Conservation (phyloP, 1,140 invertebrate species). For the Colletes latitarsis region DNA sequence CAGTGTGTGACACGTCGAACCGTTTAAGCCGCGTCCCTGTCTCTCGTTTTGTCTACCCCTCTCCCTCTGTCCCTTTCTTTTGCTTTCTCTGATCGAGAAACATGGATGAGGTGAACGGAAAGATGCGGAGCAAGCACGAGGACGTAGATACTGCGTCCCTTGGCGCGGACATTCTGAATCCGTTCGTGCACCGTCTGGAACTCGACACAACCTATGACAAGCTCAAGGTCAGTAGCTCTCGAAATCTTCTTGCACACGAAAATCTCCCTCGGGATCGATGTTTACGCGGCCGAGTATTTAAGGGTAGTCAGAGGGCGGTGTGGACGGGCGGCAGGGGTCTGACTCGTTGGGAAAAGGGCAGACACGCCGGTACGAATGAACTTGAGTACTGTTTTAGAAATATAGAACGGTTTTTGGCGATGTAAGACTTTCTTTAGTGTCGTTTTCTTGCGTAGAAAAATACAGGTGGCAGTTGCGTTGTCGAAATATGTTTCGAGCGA, state of each 20-base stretch:
- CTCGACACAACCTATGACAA: slow-evolving; percentile 92
- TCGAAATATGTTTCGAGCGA: no score
- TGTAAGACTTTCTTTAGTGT: background rate
- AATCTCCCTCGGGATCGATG: slow-evolving; percentile 48
- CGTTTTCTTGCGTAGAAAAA: background rate
- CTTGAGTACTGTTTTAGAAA: background rate
- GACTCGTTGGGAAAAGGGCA: background rate
- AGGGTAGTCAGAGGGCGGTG: slow-evolving; percentile 19
- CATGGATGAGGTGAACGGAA: slow-evolving; percentile 51
- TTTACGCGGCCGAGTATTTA: slow-evolving; percentile 24
- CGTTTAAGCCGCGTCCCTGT: slow-evolving; percentile 5
- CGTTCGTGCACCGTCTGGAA: slow-evolving; percentile 92
- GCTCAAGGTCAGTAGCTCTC: slow-evolving; percentile 86
- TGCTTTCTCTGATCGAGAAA: background rate
- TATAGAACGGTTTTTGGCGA: slow-evolving; percentile 6
- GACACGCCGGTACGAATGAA: background rate
- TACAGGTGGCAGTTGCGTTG: background rate
- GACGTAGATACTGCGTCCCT: slow-evolving; percentile 71
- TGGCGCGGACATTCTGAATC: slow-evolving; percentile 85
- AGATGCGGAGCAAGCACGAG: slow-evolving; percentile 50
- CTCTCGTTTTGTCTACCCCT: background rate
- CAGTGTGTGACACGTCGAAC: slow-evolving; percentile 21
- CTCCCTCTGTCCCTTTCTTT: background rate
- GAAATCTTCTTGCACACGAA: background rate
- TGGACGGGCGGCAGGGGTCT: slow-evolving; percentile 11